Evolutionary conservation across 2,888 invertebrate genomes (phyloP).

Genomic region (Allacma fusca): DNA sequence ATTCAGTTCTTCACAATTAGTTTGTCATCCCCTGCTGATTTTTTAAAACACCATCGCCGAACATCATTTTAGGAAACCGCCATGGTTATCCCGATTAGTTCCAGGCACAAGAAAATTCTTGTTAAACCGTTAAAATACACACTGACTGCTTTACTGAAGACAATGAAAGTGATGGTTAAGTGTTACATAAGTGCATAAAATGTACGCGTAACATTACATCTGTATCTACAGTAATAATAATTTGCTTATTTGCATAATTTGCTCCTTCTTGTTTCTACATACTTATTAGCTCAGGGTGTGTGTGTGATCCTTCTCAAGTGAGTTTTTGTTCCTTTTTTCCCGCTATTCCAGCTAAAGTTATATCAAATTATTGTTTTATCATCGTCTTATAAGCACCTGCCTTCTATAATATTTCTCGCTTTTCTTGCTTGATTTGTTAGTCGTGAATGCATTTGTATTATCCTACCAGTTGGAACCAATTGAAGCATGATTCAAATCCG

Average conservation of each 20-base stretch:
- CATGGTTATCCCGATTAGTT: too few species aligned
- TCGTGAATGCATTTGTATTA: constrained; percentile 1
- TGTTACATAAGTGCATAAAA: not conserved
- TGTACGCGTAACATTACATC: not conserved
- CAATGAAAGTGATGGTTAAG: too few species aligned
- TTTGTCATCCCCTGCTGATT: too few species aligned
- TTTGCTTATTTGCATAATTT: constrained; percentile 22
- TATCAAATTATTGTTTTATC: too few species aligned
- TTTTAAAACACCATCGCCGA: too few species aligned
- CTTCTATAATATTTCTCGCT: not conserved
- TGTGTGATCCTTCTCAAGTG: not conserved
- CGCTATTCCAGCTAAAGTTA: too few species aligned
- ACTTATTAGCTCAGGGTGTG: not conserved
- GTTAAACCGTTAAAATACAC: too few species aligned
- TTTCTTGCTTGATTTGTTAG: not conserved
- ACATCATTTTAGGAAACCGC: too few species aligned
- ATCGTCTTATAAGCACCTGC: too few species aligned
- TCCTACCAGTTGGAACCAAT: not conserved
- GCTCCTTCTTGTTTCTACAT: not conserved
- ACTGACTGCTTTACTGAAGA: too few species aligned
- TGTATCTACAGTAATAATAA: not conserved
- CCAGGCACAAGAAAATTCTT: too few species aligned
- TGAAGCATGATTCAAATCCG: not conserved
- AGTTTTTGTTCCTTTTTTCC: constrained; percentile 13
- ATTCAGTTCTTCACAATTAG: not conserved